Conservation (phyloP, 2,113 vertebrate genomes). For the Corvus hawaiiensis region DNA sequence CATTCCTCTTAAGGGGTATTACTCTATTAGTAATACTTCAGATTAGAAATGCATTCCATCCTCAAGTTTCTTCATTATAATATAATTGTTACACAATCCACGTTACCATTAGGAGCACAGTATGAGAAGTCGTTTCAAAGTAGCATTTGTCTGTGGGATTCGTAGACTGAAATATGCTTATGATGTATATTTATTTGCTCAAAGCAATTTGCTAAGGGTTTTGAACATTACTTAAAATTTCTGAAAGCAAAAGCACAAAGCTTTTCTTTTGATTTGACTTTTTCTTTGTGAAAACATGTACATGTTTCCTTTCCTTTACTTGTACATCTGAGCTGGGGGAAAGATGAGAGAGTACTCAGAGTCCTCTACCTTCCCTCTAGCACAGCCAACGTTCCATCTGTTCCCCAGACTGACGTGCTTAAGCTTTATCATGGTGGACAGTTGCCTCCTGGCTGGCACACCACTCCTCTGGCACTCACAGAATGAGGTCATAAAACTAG, state of each 20-base stretch:
- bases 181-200: not conserved
- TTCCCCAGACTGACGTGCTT: not conserved
- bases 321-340: not conserved
- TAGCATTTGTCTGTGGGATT: not conserved
- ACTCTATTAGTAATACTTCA: not conserved
- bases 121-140: not conserved
- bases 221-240: not conserved
- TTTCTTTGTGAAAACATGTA: not conserved
- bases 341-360: not conserved
- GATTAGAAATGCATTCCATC: conserved; percentile 16
- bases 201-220: not conserved
- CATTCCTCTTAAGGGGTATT: not conserved
- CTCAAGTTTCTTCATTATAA: not conserved
- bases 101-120: not conserved
- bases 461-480: not conserved
- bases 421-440: not conserved
- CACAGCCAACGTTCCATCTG: not conserved
- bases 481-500: not conserved
- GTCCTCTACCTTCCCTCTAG: not conserved
- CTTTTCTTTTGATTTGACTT: not conserved
- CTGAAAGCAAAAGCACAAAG: not conserved
- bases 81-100: not conserved
- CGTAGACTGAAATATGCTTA: not conserved
- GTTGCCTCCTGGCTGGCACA: not conserved
- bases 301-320: not conserved